Base-by-base conservation (phyloP, 2,888 invertebrate genomes). In the Argyra leucocephala region DNA sequence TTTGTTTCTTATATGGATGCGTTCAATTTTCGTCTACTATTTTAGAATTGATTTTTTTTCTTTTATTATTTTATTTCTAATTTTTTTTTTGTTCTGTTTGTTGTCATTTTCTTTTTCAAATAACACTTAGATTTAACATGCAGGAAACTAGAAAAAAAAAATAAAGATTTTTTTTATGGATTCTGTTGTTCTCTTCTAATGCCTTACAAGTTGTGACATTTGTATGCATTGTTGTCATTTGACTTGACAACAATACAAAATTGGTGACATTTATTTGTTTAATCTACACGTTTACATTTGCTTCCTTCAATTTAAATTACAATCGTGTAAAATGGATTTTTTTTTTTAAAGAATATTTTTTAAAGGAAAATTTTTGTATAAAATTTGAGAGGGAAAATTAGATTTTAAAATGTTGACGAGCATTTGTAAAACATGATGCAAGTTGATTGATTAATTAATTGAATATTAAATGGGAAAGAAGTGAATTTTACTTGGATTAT, bases 151-250 rank as follows among this genome's bases (percentile, higher is more conserved):
- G 9, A 48, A 48, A 48, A 48, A 48, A n/a, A 48, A 31, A 31
- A 6, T 1, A 31, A 31, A 31, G 12, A 6, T 31, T 31, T 31
- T 31, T 10, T 31, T 31, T 10, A 31, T 12, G 10, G 31, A 48
- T 48, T 15, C 15, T 18, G n/a, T 18, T 18, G 12, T 48, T 48
- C 18, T 15, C 48, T 5, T 48, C 18, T 48, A 31, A 31, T 31
- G 18, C 48, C 48, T 48, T 48, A 48, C 48, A 48, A 18, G 18
- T 48, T 48, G n/a, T 48, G 48, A 48, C 48, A 48, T 48, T 48
- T 48, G 48, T 48, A 48, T 48, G 48, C 48, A 48, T 48, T 48
- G 48, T 48, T 18, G 48, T 48, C 48, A 48, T 48, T 48, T 48
- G 12, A 48, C n/a, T 48, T 48, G 48, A 48, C 48, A 48, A 48